Evolutionary conservation across 2,113 vertebrate species (phyloP), one percentile per base, ranked within the genome.

Genomic region (Stictonetta naevosa): DNA sequence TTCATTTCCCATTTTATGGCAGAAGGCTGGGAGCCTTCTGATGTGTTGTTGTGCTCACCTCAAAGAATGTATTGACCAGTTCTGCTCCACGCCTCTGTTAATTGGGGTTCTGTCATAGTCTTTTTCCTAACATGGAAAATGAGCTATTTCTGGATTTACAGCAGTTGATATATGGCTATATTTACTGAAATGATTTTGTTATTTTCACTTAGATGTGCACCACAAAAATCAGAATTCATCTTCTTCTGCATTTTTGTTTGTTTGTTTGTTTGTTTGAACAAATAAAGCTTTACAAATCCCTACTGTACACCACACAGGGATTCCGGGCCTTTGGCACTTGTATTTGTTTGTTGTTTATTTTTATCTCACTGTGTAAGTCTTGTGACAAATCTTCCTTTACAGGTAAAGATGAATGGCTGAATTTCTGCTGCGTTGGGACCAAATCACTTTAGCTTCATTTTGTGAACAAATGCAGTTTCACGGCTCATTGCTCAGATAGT

Each of bases 381-480:
- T 28, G 21, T 48, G 38, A 76, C 26, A 83, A 64, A 50, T 5
- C 16, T 46, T 73, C 42, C 59, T 88, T 79, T n/a, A 11, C 36
- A 76, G 58, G 28, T 73, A 83, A 85, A 86, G 40, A 28, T 16
- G 79, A 94, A 88, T 42, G 31, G 76, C 78, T 90, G 63, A 72
- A 69, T 83, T 94, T 93, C 63, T 88, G 40, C 59, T 90, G 52
- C 69, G 36, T 3, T 58, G 80, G 56, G 42, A 72, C 42, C 20
- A 97, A 89, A 84, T 59, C 42, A 19, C 42, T 81, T 81, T 44
- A 74, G 68, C 77, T 92, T 84, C 21, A 31, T 86, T 88, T 71
- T 67, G 60, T 52, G 62, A 90, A 68, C 58, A 87, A 95, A 92
- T 26, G 38, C 50, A 36, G 53, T 87, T 95, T 91, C 94, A 91